phyloP scores from a whole-genome alignment of 2,113 vertebrate genomes.

The Chiloscyllium plagiosum region DNA sequence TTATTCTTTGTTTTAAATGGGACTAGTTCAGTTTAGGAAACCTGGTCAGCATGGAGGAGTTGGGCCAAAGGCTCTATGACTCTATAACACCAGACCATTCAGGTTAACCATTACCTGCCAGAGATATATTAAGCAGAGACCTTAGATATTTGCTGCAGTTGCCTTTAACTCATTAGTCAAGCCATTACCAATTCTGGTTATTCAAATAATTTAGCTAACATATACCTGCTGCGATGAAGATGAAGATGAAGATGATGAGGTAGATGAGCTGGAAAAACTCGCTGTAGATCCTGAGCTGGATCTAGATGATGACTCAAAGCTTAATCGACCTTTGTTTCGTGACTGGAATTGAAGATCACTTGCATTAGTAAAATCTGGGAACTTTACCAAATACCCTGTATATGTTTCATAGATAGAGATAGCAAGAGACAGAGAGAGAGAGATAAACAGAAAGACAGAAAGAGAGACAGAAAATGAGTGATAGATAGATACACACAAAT shows the following conservation, averaged over 20 bases:
- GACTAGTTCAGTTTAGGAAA: too few relatives aligned
- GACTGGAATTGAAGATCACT: not conserved
- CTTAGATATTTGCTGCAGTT: not conserved
- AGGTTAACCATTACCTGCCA: not conserved
- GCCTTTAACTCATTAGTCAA: not conserved
- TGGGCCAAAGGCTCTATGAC: too few relatives aligned
- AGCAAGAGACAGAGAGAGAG: too few relatives aligned
- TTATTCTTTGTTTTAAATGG: too few relatives aligned
- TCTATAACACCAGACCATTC: not conserved
- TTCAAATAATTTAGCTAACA: not conserved
- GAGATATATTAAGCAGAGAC: not conserved
- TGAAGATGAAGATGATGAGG: not conserved
- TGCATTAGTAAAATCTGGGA: not conserved
- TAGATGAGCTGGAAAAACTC: not conserved
- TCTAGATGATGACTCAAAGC: not conserved
- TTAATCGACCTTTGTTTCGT: not conserved
- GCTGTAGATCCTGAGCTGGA: not conserved
- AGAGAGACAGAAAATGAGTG: too few relatives aligned
- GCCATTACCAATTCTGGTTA: not conserved
- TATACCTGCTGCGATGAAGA: not conserved
- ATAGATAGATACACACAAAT: too few relatives aligned
- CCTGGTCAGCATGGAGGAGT: too few relatives aligned
- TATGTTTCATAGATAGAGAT: not conserved
- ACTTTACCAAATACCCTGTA: not conserved
- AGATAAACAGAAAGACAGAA: too few relatives aligned